Percentiles rank a stretch among this genome's conserved stretches.
Conservation (phyloP, 2,888 invertebrate genomes). For the Clusia tigrina region DNA sequence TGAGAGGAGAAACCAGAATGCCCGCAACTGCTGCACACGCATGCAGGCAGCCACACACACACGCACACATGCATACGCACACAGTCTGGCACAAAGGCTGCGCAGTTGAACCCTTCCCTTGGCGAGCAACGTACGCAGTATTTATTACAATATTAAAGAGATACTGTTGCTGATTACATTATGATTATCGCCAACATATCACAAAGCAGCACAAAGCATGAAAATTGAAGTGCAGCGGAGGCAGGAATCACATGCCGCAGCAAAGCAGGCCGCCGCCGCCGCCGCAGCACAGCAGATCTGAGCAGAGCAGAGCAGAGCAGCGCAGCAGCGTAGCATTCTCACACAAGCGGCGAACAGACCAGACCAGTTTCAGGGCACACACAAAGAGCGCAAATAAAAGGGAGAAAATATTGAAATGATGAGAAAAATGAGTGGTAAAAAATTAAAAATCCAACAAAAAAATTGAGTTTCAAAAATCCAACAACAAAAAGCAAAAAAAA, state of each 20-base stretch:
- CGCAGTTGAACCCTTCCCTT: neutral
- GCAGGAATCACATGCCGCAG: neutral
- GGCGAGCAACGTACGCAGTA: slow-evolving; percentile 11
- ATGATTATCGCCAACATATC: slow-evolving; percentile 30
- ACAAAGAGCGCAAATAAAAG: neutral
- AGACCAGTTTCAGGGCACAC: neutral
- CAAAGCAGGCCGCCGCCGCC: too few species aligned
- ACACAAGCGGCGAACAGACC: slow-evolving; percentile 1
- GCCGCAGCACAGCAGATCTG: neutral
- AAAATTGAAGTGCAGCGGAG: neutral
- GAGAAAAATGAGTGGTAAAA: neutral
- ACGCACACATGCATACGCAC: neutral
- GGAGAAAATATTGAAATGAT: neutral
- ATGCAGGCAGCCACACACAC: neutral
- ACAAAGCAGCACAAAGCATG: slow-evolving; percentile 15
- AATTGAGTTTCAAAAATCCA: neutral
- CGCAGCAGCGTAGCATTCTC: slow-evolving; percentile 1
- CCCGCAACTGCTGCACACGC: too few species aligned
- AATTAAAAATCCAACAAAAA: neutral
- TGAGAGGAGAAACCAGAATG: neutral
- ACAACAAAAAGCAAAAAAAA: slow-evolving; percentile 11
- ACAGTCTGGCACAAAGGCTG: neutral
- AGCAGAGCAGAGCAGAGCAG: neutral
- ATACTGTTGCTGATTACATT: slow-evolving; percentile 34
- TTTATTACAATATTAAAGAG: slow-evolving; percentile 33